Evolutionary conservation across 2,797 vertebrate genomes (phyloP).

Genomic region (Rousettus madagascariensis): DNA sequence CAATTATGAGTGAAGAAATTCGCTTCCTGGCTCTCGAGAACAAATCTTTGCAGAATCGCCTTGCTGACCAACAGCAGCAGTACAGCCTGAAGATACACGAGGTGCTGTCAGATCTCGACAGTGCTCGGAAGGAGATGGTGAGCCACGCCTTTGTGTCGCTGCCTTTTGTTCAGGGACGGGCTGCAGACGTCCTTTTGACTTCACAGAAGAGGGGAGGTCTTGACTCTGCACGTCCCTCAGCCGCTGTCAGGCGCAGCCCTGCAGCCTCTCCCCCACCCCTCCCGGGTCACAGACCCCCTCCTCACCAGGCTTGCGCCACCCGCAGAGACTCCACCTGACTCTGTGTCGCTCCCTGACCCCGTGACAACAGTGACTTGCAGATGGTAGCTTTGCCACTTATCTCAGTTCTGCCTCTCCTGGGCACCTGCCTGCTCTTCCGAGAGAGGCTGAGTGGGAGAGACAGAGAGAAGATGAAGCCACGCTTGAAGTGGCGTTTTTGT

Average conservation of each 20-base stretch:
- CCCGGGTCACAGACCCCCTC: not conserved
- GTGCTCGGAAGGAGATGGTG: conserved; percentile 80
- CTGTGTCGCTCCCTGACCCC: not conserved
- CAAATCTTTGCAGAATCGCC: conserved; percentile 73
- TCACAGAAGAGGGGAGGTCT: not conserved
- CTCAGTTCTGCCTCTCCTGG: not conserved
- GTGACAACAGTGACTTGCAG: not conserved
- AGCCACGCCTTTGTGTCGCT: not conserved
- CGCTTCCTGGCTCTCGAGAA: conserved; percentile 81
- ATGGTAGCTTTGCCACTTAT: not conserved
- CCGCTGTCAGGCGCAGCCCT: not conserved
- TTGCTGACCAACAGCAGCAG: conserved; percentile 77
- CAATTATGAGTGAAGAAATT: conserved; percentile 79
- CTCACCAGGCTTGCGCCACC: not conserved
- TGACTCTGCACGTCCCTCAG: not conserved
- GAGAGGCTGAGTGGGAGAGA: not conserved
- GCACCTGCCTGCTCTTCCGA: not conserved
- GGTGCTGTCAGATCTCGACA: conserved; percentile 81
- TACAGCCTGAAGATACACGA: conserved; percentile 71
- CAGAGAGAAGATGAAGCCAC: not conserved
- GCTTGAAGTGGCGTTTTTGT: not conserved
- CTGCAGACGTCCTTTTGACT: not conserved
- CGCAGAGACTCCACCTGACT: not conserved
- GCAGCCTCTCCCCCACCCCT: not conserved
- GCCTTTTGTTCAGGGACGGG: accelerated